Evolutionary conservation across 2,888 invertebrate genomes (phyloP), one percentile per base, ranked within the genome.

Genomic region (Aleiodes alternator): DNA sequence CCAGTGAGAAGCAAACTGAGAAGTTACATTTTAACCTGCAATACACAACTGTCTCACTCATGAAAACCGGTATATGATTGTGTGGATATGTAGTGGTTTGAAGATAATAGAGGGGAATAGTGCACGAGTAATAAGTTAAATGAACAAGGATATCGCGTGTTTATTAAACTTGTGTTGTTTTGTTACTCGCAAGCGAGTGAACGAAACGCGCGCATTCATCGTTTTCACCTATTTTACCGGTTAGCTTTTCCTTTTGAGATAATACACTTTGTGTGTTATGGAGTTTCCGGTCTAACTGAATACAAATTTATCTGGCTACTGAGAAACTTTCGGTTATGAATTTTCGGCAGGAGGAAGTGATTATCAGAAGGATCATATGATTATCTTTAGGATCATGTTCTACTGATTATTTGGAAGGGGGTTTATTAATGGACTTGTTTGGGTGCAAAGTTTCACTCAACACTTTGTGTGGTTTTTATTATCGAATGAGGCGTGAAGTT

Each of bases 191-290:
- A 12, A 12, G 50, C 23, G 23, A 23, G 23, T 23, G 23, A 23
- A 2, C 23, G 23, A 23, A 23, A 23, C 2, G 23, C 23, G 23
- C 23, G 23, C 23, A 23, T 23, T 1, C 53, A 53, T 23, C 61
- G 16, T 57, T 57, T 23, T 31, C 23, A 59, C 34, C n/a, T 7
- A 34, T 59, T 43, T 64, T 14, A 64, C 64, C 64, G 64, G 64
- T 48, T 48, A 43, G 9, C 11, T 23, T 48, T 9, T 5, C 11
- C 23, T n/a, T 56, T 56, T 29, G 11, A 23, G 16, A 29, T 56
- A 23, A 56, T 6, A 23, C 9, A 56, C 23, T 23, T 23, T 23
- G 23, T 23, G 9, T 8, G 43, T 43, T 5, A 43, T 43, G 43
- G 43, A 11, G 8, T 43, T 43, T 43, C 43, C 43, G 43, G 43